Percentiles rank a stretch among this genome's conserved stretches.
Evolutionary conservation across 2,888 invertebrate species (phyloP).

Genomic region (Platycheirus rosarum): DNA sequence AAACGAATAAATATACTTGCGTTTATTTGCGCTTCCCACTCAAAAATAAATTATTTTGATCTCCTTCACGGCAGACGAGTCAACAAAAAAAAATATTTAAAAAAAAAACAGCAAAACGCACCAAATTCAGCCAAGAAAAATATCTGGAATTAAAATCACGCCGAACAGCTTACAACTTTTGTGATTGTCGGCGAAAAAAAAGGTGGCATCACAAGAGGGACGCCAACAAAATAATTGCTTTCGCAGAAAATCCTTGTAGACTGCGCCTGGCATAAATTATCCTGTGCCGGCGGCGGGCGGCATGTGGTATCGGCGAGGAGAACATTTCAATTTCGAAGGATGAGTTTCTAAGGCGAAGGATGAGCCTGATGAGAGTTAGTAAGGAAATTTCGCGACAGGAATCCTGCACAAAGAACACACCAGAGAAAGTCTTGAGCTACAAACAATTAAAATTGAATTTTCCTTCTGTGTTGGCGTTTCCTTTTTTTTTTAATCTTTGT

Average conservation of each 20-base stretch:
- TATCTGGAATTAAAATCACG: constrained; percentile 66
- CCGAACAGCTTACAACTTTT: constrained; percentile 63
- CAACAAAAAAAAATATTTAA: constrained; percentile 4
- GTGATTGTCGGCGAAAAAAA: constrained; percentile 62
- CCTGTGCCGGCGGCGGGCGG: constrained; percentile 40
- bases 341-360: constrained; percentile 36
- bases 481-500: constrained; percentile 40
- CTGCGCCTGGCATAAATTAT: constrained; percentile 71
- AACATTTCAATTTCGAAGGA: constrained; percentile 68
- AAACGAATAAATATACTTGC: constrained; percentile 52
- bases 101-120: constrained; percentile 40
- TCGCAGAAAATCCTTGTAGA: constrained; percentile 58
- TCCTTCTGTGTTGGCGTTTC: constrained; percentile 17
- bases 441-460: constrained; percentile 68
- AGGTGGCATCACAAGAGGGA: constrained; percentile 50
- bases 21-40: constrained; percentile 2
- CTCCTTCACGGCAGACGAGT: constrained; percentile 14
- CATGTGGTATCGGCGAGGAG: constrained; percentile 16
- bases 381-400: constrained; percentile 14
- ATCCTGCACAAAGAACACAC: constrained; percentile 28
- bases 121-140: constrained; percentile 57
- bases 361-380: not conserved
- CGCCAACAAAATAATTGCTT: constrained; percentile 71
- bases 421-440: constrained; percentile 32
- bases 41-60: constrained; percentile 59